A percentile compares a stretch with the other conserved stretches of the same genome.
These are phyloP conservation scores for Gari tellinella DNA, from an alignment of 2,888 invertebrate species.

Conservation along the genomic window DNA sequence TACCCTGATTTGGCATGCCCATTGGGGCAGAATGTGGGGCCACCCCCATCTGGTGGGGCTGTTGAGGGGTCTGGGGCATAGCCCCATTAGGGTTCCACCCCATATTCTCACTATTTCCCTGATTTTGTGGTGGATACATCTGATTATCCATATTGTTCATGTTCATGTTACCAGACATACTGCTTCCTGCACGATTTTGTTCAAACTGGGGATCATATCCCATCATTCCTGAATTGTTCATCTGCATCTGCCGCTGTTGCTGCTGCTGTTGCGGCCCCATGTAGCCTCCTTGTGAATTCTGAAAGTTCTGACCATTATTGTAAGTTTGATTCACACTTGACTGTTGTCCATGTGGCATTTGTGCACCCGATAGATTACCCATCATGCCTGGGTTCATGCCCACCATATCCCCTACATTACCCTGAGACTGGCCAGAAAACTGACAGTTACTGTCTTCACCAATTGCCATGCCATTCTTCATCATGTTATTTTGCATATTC, in stretches of 20 bases:
- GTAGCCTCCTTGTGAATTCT: conserved; percentile 46
- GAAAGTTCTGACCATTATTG: conserved; percentile 51
- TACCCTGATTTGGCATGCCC: conserved; percentile 62
- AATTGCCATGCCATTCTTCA: conserved; percentile 31
- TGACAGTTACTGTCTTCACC: conserved; percentile 43
- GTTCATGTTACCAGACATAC: conserved; percentile 54
- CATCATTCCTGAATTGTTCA: conserved; percentile 53
- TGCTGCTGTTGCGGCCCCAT: conserved; percentile 30
- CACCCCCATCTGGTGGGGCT: conserved; percentile 62
- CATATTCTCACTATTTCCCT: conserved; percentile 46
- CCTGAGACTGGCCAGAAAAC: conserved; percentile 48
- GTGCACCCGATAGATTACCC: conserved; percentile 40
- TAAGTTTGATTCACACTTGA: conserved; percentile 56
- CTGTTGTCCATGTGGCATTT: conserved; percentile 20
- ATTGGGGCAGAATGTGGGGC: conserved; percentile 58
- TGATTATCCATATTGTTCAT: conserved; percentile 59
- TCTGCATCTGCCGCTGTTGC: conserved; percentile 37
- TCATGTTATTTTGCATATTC: conserved; percentile 51
- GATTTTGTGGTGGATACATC: conserved; percentile 53
- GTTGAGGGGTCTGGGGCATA: conserved; percentile 63
- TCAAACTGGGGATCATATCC: conserved; percentile 54
- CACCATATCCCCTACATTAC: conserved; percentile 64
- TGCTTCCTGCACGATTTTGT: conserved; percentile 35
- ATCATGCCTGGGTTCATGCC: conserved; percentile 64
- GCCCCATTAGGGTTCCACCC: conserved; percentile 57